phyloP scores from a whole-genome alignment of 2,113 vertebrate species.

The Aspiorhynchus laticeps region DNA sequence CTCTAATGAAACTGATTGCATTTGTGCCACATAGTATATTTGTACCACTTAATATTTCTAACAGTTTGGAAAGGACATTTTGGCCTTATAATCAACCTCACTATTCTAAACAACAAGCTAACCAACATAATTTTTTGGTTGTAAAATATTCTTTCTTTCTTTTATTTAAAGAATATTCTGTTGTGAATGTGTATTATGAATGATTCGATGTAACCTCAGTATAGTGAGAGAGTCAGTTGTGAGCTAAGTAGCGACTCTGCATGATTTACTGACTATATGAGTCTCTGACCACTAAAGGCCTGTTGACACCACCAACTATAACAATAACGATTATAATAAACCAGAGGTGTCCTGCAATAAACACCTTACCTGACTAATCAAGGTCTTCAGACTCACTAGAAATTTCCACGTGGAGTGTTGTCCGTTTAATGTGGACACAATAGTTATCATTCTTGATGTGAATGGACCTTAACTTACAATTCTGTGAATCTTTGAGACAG shows the following conservation, averaged over 20 bases:
- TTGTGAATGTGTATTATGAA: not conserved
- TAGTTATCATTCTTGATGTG: not conserved
- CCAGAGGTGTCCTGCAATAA: not conserved
- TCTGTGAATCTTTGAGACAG: not conserved
- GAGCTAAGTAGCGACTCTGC: not conserved
- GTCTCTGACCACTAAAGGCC: no score
- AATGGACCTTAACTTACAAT: not conserved
- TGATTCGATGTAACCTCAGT: not conserved
- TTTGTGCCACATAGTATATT: not conserved
- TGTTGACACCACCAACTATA: no score
- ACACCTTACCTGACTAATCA: not conserved
- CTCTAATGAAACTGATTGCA: not conserved
- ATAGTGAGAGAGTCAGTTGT: not conserved
- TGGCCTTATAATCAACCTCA: no score
- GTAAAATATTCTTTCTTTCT: no score
- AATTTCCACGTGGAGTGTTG: not conserved
- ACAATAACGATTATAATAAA: no score
- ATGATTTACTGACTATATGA: not conserved
- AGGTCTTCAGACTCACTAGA: not conserved
- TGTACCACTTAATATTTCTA: not conserved
- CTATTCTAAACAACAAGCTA: no score
- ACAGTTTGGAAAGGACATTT: no score
- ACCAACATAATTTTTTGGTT: no score
- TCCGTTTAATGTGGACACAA: not conserved
- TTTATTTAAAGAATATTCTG: not conserved